Evolutionary conservation across 2,113 vertebrate species (phyloP).

Genomic region (Ibidorhyncha struthersii): DNA sequence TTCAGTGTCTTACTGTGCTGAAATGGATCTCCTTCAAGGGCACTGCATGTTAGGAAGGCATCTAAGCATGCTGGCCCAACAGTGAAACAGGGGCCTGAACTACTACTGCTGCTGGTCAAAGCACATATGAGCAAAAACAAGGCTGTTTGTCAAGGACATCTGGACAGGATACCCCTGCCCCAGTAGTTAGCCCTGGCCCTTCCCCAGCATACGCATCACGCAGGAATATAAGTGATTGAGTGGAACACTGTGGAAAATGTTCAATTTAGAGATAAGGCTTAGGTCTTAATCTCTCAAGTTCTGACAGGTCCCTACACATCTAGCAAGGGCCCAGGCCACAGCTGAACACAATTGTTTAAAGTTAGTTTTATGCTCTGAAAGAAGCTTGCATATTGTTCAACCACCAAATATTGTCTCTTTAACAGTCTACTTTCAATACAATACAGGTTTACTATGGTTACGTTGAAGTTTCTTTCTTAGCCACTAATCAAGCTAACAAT

Average conservation of each 20-base stretch:
- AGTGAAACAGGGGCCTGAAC: not conserved
- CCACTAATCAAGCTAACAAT: not conserved
- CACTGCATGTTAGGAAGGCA: not conserved
- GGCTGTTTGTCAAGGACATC: not conserved
- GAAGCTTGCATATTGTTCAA: not conserved
- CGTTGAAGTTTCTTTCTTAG: not conserved
- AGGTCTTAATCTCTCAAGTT: not conserved
- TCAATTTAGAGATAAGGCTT: not conserved
- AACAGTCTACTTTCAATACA: not conserved
- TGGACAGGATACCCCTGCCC: not conserved
- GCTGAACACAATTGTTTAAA: not conserved
- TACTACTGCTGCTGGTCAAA: not conserved
- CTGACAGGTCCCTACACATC: not conserved
- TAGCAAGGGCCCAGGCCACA: not conserved
- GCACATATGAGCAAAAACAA: accelerated
- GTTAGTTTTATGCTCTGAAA: not conserved
- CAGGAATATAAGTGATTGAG: not conserved
- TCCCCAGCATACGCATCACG: not conserved
- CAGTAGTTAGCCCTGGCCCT: not conserved
- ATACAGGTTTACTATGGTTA: not conserved
- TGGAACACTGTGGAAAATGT: not conserved
- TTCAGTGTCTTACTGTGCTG: not conserved
- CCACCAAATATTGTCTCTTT: not conserved
- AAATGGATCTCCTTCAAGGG: not conserved
- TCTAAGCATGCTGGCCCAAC: not conserved